Percentiles rank a stretch among this genome's conserved stretches.
phyloP scores from a whole-genome alignment of 2,113 vertebrate genomes.

The Lagopus muta region DNA sequence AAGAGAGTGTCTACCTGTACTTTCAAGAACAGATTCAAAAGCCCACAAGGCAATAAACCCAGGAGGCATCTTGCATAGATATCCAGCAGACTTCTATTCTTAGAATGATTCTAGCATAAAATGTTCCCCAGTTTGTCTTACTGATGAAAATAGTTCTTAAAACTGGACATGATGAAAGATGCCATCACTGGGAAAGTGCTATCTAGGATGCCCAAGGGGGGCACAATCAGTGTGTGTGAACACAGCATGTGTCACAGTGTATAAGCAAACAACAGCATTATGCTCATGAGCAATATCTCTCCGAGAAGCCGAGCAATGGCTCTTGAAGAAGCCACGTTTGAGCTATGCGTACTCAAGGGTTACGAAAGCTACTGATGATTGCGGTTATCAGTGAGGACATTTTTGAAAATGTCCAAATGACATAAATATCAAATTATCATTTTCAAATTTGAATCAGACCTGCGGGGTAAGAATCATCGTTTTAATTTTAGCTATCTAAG shows the following conservation, averaged over 20 bases:
- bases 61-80: conserved; percentile 8
- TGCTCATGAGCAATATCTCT: conserved; percentile 23
- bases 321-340: conserved; percentile 4
- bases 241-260: conserved; percentile 31
- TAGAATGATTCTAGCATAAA: conserved; percentile 23
- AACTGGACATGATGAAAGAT: conserved; percentile 47
- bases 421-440: background rate
- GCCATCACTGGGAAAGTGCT: conserved; percentile 6
- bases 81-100: conserved; percentile 35
- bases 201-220: conserved; percentile 22
- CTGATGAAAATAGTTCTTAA: conserved; percentile 13
- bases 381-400: background rate
- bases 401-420: background rate
- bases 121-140: conserved; percentile 33
- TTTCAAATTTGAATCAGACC: background rate
- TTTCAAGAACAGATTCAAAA: background rate
- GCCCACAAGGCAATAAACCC: background rate
- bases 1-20: background rate
- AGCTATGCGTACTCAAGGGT: background rate
- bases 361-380: background rate
- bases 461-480: background rate
- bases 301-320: background rate
- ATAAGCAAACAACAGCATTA: conserved; percentile 41
- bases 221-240: conserved; percentile 33
- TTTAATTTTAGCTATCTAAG: background rate